Evolutionary conservation across 2,888 invertebrate species (phyloP).

Genomic region (Noctua fimbriata): DNA sequence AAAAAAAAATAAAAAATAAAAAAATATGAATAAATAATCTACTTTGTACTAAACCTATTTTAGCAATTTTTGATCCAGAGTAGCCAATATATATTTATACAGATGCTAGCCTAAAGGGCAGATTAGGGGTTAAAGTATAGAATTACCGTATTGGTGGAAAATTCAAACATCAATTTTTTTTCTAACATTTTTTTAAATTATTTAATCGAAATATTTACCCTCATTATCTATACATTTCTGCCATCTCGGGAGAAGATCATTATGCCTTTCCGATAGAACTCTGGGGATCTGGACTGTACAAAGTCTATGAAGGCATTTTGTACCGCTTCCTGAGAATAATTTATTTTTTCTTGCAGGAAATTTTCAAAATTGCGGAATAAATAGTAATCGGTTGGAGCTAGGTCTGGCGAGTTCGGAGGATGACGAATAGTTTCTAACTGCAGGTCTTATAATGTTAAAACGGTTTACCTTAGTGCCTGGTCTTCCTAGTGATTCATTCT

Average conservation of each 20-base stretch:
- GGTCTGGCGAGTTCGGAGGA: not conserved
- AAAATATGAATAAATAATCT: too few species aligned
- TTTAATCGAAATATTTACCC: not conserved
- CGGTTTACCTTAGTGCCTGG: not conserved
- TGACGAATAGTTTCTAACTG: not conserved
- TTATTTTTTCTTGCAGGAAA: not conserved
- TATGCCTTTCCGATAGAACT: not conserved
- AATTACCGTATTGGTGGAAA: not conserved
- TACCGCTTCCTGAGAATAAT: not conserved
- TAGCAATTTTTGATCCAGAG: too few species aligned
- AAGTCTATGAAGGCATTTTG: not conserved
- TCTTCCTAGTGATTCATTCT: not conserved
- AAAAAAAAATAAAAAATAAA: too few species aligned
- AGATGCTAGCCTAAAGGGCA: too few species aligned
- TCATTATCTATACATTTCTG: not conserved
- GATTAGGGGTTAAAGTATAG: not conserved
- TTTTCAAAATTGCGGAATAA: not conserved
- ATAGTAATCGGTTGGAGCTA: not conserved
- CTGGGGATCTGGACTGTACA: not conserved
- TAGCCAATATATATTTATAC: too few species aligned
- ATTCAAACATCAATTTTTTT: not conserved
- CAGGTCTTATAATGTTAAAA: not conserved
- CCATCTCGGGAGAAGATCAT: not conserved
- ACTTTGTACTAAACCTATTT: too few species aligned
- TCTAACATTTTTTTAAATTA: not conserved